A percentile compares a stretch with the other conserved stretches of the same genome.
Conservation (phyloP, 2,888 invertebrate species). For the Poecilobothrus nobilitatus region DNA sequence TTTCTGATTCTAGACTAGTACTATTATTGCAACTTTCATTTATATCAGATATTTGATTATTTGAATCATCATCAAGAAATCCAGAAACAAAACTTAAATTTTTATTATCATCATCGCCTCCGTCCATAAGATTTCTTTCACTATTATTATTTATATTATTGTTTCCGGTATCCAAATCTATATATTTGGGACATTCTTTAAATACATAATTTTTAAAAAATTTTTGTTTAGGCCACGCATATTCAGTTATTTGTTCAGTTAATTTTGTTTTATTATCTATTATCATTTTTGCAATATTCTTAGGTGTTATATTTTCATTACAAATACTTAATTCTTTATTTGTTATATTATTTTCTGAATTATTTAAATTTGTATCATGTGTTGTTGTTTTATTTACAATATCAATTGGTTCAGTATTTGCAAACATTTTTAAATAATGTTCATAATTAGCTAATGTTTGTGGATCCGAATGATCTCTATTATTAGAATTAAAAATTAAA, state of each 20-base stretch:
- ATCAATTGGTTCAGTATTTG: slow-evolving; percentile 7
- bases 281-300: slow-evolving; percentile 19
- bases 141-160: neutral
- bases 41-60: neutral
- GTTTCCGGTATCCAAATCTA: neutral
- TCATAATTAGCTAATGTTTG: slow-evolving; percentile 21
- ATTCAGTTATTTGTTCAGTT: slow-evolving; percentile 17
- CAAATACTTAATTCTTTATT: neutral
- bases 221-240: slow-evolving; percentile 4
- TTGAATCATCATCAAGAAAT: neutral
- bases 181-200: neutral
- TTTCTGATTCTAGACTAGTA: neutral
- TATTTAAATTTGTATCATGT: neutral
- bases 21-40: neutral
- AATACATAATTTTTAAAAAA: neutral
- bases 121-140: neutral
- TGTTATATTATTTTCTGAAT: neutral
- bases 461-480: slow-evolving; percentile 21
- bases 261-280: slow-evolving; percentile 18
- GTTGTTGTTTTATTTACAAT: neutral
- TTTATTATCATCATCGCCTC: neutral
- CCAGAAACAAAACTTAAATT: neutral
- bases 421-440: slow-evolving; percentile 20
- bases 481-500: slow-evolving; percentile 10
- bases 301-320: slow-evolving; percentile 13